A percentile compares a stretch with the other conserved stretches of the same genome.
phyloP scores from a whole-genome alignment of 2,113 vertebrate genomes.

The Pseudonaja textilis region DNA sequence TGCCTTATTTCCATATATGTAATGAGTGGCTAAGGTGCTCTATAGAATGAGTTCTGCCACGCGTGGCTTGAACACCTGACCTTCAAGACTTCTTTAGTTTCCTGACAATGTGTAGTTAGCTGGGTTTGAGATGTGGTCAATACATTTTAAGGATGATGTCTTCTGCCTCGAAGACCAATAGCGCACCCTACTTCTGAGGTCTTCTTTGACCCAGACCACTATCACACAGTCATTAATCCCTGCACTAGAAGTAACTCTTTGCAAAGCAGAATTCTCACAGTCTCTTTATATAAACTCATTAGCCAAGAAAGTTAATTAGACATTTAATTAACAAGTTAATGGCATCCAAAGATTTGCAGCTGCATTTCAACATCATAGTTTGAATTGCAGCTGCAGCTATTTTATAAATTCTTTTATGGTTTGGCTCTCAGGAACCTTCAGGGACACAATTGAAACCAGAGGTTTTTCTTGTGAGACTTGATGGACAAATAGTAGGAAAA shows the following conservation, averaged over 20 bases:
- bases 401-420: background rate
- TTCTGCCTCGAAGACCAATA: too few species aligned
- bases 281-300: background rate
- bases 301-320: background rate
- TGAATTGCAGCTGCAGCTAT: background rate
- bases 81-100: too few species aligned
- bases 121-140: too few species aligned
- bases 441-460: too few species aligned
- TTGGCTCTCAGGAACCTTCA: background rate
- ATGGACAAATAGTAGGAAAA: too few species aligned
- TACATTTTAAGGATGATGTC: background rate
- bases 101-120: too few species aligned
- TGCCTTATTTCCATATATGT: too few species aligned
- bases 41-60: too few species aligned
- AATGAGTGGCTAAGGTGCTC: too few species aligned
- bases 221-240: background rate
- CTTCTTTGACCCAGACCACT: background rate
- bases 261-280: background rate
- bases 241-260: background rate
- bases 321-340: background rate
- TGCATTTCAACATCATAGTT: background rate
- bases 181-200: background rate
- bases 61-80: too few species aligned
- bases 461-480: too few species aligned
- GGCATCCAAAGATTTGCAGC: background rate